Conservation (phyloP, 2,113 vertebrate genomes). For the Charina bottae region DNA sequence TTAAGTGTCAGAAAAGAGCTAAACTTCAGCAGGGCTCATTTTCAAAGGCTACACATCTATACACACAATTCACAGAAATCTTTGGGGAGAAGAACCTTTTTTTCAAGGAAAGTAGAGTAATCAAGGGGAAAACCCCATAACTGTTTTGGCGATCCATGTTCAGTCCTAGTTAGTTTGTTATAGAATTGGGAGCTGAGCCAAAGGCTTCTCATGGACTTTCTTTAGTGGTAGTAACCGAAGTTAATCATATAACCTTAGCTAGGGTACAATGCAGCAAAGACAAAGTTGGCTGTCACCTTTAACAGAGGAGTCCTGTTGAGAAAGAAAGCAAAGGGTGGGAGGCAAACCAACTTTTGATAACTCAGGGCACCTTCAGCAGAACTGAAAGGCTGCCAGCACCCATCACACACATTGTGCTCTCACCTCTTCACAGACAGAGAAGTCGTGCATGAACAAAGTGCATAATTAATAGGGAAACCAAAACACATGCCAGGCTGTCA, state of each 20-base stretch:
- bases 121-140: background rate
- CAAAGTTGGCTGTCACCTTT: background rate
- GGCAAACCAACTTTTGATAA: background rate
- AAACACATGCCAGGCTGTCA: conserved; percentile 19
- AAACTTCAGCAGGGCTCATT: background rate
- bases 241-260: background rate
- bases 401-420: conserved; percentile 4
- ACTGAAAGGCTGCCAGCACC: background rate
- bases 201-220: background rate
- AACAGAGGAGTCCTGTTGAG: background rate
- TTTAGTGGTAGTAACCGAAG: background rate
- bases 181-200: background rate
- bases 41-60: background rate
- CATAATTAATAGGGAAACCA: conserved; percentile 27
- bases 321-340: background rate
- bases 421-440: background rate
- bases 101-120: background rate
- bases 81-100: background rate
- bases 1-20: background rate
- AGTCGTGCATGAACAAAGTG: conserved; percentile 27
- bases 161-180: background rate
- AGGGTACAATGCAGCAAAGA: background rate
- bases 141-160: background rate
- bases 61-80: background rate
- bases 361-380: background rate